A percentile compares a stretch with the other conserved stretches of the same genome.
Conservation (phyloP, 2,888 invertebrate genomes). For the Chalcosyrphus nemorum region DNA sequence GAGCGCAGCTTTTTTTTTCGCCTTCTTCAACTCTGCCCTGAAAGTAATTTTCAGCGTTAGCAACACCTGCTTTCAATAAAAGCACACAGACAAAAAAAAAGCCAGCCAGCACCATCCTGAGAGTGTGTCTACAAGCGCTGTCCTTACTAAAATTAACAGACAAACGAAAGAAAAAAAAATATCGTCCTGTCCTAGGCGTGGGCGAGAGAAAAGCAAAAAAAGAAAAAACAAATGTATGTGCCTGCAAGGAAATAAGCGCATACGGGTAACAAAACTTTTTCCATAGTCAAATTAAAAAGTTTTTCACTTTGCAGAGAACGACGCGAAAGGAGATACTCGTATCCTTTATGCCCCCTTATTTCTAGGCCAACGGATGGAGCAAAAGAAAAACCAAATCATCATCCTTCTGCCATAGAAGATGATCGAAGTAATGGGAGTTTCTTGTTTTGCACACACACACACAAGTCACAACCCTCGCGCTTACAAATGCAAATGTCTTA, state of each 20-base stretch:
- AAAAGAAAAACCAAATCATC: not conserved
- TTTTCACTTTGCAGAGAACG: slow-evolving; percentile 64
- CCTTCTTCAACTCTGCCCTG: slow-evolving; percentile 56
- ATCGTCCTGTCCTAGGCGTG: not conserved
- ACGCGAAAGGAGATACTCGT: not conserved
- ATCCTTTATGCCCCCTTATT: slow-evolving; percentile 14
- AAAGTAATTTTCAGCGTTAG: slow-evolving; percentile 66
- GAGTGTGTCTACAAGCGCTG: slow-evolving; percentile 47
- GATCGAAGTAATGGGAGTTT: slow-evolving; percentile 68
- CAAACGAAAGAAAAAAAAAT: too few species aligned
- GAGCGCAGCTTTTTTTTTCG: not conserved
- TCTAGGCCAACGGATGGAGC: not conserved
- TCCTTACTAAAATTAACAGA: slow-evolving; percentile 48
- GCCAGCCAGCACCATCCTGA: too few species aligned
- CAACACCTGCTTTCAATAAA: slow-evolving; percentile 73
- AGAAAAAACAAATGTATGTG: slow-evolving; percentile 1
- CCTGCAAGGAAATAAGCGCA: slow-evolving; percentile 54
- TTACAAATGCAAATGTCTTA: slow-evolving; percentile 16
- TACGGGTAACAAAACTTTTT: slow-evolving; percentile 62
- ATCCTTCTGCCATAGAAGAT: not conserved
- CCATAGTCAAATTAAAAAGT: slow-evolving; percentile 69
- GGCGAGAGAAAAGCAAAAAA: not conserved
- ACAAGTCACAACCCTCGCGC: not conserved
- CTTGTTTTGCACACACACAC: slow-evolving; percentile 28
- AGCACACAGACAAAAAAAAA: slow-evolving; percentile 31